Evolutionary conservation across 2,797 vertebrate genomes (phyloP), one percentile per base, ranked within the genome.

Genomic region (Novumbra hubbsi): DNA sequence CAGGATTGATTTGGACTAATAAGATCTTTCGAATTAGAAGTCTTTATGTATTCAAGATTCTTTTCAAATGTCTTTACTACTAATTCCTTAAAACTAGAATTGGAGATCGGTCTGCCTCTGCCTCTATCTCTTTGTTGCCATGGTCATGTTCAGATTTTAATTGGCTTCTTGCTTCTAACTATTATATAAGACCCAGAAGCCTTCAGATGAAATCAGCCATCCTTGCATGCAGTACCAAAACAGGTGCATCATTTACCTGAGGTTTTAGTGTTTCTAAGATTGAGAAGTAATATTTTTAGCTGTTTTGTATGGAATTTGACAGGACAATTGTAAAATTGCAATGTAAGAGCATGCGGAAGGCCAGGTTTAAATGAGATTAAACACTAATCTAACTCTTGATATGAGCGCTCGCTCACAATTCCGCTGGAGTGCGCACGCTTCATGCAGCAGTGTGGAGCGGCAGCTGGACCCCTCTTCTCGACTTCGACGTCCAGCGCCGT

Each of bases 111-210:
- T 21, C 57, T 62, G 27, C 60, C 60, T 62, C 60, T 62, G 24
- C 3, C 7, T 55, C n/a, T 17, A 30, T 2, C 21, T 28, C 28
- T n/a, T n/a, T 52, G 45, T 50, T 28, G 15, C 55, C 45, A 50
- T 65, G 72, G 60, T 34, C 24, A 65, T 62, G 78, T 38, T 69
- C 73, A 70, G 81, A 81, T 80, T 76, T 76, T 74, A 76, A 80
- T 68, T 71, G 62, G 62, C 66, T 63, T 85, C 71, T 19, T 82
- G 74, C 84, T 80, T n/a, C n/a, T 74, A 82, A 78, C 68, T 45
- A 73, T 91, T 91, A 88, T 72, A 75, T 90, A 90, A 91, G 15
- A 72, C 16, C 48, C 83, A 74, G 85, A 78, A 73, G 77, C 84
- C 81, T 70, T 21, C 50, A 76, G 77, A 76, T 63, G 70, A 45